phyloP scores from a whole-genome alignment of 1,140 invertebrate species.

The Scaptomyza montana region DNA sequence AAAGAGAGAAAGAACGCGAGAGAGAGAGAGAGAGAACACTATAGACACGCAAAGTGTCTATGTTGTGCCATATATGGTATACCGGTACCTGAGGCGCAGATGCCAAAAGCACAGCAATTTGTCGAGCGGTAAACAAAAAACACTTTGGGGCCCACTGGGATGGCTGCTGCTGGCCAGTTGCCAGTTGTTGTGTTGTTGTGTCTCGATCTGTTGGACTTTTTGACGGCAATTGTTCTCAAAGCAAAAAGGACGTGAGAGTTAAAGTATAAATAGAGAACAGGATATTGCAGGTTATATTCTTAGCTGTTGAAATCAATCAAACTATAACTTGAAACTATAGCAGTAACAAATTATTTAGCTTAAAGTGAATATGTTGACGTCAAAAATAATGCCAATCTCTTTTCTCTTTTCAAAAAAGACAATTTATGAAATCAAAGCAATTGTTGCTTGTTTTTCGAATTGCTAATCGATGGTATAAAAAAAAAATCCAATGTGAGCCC shows the following conservation, averaged over 20 bases:
- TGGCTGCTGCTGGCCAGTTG: slow-evolving; percentile 24
- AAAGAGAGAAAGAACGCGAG: slow-evolving; percentile 1
- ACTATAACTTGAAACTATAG: too few species aligned
- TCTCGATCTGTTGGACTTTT: slow-evolving; percentile 20
- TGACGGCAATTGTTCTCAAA: slow-evolving; percentile 21
- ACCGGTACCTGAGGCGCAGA: slow-evolving; percentile 59
- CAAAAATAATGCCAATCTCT: too few species aligned
- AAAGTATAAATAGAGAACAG: neutral
- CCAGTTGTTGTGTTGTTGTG: slow-evolving; percentile 13
- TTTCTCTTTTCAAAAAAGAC: too few species aligned
- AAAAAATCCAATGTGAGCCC: too few species aligned
- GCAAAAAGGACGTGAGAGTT: neutral
- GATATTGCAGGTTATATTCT: neutral
- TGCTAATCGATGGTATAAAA: too few species aligned
- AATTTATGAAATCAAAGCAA: too few species aligned
- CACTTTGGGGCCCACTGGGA: slow-evolving; percentile 53
- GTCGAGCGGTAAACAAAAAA: slow-evolving; percentile 74
- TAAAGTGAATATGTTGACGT: too few species aligned
- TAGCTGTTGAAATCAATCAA: too few species aligned
- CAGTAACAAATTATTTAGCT: too few species aligned
- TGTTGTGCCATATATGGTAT: slow-evolving; percentile 66
- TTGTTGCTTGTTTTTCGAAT: too few species aligned
- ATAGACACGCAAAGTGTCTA: slow-evolving; percentile 73
- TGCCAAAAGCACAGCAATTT: slow-evolving; percentile 79
- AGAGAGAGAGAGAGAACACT: slow-evolving; percentile 5